Conservation (phyloP, 2,888 invertebrate species). For the Hydraecia micacea region DNA sequence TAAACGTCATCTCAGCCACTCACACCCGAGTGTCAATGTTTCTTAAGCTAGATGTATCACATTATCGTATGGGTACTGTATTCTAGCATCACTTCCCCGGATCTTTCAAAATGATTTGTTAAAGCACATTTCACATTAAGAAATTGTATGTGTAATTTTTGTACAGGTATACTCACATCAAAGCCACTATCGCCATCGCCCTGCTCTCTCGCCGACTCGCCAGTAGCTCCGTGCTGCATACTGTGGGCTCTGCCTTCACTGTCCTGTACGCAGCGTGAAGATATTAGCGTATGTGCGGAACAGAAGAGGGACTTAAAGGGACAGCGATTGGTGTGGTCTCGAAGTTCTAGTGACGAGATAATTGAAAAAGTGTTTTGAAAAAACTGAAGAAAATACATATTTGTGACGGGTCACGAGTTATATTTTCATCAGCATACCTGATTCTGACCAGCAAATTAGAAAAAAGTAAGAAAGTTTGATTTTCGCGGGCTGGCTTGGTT, state of each 20-base stretch:
- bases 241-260: slow-evolving; percentile 87
- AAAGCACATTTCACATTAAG: background rate
- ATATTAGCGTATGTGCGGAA: slow-evolving; percentile 11
- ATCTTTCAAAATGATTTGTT: too few relatives aligned
- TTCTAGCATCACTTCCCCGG: background rate
- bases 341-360: slow-evolving; percentile 6
- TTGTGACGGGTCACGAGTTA: too few relatives aligned
- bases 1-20: too few relatives aligned
- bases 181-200: slow-evolving; percentile 80
- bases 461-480: too few relatives aligned
- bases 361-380: background rate
- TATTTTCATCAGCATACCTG: too few relatives aligned
- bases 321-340: slow-evolving; percentile 30
- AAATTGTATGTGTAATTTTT: background rate
- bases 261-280: slow-evolving; percentile 73
- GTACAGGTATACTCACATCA: slow-evolving; percentile 76
- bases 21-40: too few relatives aligned
- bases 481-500: too few relatives aligned
- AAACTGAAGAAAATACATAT: background rate
- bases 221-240: slow-evolving; percentile 85
- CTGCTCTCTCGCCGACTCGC: slow-evolving; percentile 80
- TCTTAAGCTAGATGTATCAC: background rate
- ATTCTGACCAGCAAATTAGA: too few relatives aligned
- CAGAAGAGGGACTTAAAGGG: slow-evolving; percentile 17
- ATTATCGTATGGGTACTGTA: background rate